Evolutionary conservation across 2,888 invertebrate genomes (phyloP).

Genomic region (Aporophyla lueneburgensis): DNA sequence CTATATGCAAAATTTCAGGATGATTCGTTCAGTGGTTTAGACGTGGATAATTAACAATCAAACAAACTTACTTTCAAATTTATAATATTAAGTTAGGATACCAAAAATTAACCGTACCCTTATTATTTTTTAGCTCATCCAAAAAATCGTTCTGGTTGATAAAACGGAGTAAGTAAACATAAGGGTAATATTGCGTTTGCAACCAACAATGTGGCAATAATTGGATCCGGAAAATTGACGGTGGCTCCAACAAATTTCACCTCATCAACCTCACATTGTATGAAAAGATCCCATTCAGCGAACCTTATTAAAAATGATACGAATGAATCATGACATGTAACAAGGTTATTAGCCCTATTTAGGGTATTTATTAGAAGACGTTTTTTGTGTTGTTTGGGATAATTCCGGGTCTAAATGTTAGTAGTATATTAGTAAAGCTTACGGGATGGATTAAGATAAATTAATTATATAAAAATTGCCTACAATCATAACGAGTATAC

Average conservation of each 20-base stretch:
- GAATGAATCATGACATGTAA: slow-evolving; percentile 53
- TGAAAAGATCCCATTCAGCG: slow-evolving; percentile 44
- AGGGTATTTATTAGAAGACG: slow-evolving; percentile 22
- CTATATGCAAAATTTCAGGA: too few species aligned
- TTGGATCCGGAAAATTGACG: slow-evolving; percentile 74
- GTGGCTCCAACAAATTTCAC: slow-evolving; percentile 69
- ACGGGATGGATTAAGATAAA: background rate
- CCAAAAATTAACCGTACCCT: background rate
- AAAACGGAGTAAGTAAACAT: slow-evolving; percentile 53
- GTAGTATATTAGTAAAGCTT: background rate
- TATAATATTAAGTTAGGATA: background rate
- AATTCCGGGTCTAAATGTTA: slow-evolving; percentile 6
- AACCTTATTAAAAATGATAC: slow-evolving; percentile 66
- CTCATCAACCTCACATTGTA: slow-evolving; percentile 72
- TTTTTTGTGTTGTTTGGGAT: slow-evolving; percentile 18
- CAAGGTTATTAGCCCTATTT: slow-evolving; percentile 52
- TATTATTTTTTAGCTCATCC: slow-evolving; percentile 17
- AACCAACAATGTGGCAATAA: slow-evolving; percentile 73
- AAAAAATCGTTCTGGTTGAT: slow-evolving; percentile 39
- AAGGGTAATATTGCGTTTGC: slow-evolving; percentile 65
- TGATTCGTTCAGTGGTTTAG: too few species aligned
- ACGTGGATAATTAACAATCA: too few species aligned
- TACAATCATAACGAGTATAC: background rate
- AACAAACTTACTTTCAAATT: too few species aligned
- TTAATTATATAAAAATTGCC: background rate